Percentiles rank a stretch among this genome's conserved stretches.
These are phyloP conservation scores for Lycocorax pyrrhopterus DNA, from an alignment of 2,113 vertebrate genomes.

Conservation along the genomic window DNA sequence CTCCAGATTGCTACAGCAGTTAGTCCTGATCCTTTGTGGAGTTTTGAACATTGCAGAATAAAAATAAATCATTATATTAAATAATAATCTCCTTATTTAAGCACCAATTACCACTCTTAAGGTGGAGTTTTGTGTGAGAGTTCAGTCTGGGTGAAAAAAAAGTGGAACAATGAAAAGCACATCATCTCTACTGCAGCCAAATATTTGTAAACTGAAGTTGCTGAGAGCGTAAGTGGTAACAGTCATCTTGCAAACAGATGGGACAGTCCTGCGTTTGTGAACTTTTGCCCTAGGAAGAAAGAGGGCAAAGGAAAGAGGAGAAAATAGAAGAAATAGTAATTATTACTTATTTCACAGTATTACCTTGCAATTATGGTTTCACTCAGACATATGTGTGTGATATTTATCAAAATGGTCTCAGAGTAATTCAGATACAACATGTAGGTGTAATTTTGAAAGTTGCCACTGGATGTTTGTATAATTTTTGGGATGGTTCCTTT, in stretches of 20 bases:
- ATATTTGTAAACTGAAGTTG: conserved; percentile 26
- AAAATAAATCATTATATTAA: not conserved
- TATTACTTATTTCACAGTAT: not conserved
- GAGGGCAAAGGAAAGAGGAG: not conserved
- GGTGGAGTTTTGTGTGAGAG: not conserved
- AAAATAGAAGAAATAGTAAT: not conserved
- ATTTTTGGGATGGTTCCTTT: not conserved
- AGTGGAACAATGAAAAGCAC: not conserved
- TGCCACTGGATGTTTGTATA: not conserved
- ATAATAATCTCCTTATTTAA: not conserved
- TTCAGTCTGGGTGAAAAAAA: not conserved
- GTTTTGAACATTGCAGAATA: not conserved
- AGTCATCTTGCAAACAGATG: conserved; percentile 60
- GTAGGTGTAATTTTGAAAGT: not conserved
- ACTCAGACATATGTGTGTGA: not conserved
- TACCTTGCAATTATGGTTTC: not conserved
- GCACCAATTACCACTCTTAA: not conserved
- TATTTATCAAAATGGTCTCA: not conserved
- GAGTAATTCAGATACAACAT: not conserved
- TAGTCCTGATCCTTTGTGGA: not conserved
- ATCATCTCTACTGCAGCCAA: conserved; percentile 4
- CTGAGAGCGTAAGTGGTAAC: not conserved
- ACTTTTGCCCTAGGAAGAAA: conserved; percentile 23
- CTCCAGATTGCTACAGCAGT: not conserved
- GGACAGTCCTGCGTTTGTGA: conserved; percentile 12